A percentile compares a stretch with the other conserved stretches of the same genome.
Evolutionary conservation across 2,888 invertebrate species (phyloP).

Genomic region (Morinoia aosen): DNA sequence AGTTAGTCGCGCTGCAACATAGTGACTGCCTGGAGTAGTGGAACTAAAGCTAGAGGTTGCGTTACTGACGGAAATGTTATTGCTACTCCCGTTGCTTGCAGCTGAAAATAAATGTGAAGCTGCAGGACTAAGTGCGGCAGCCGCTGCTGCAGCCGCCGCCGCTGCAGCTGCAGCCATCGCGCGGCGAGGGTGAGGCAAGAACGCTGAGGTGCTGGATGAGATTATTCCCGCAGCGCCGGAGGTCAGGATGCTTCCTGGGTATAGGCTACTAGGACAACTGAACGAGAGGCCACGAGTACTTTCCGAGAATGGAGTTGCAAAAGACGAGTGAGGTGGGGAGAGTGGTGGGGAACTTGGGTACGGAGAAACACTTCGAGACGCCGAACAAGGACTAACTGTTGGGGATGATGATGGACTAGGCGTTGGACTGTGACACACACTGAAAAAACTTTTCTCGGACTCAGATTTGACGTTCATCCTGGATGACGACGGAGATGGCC

Average conservation of each 20-base stretch:
- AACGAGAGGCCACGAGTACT: conserved; percentile 14
- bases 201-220: conserved; percentile 36
- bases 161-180: conserved; percentile 45
- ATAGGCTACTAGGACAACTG: not conserved
- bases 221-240: conserved; percentile 10
- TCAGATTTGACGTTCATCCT: conserved; percentile 45
- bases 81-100: not conserved
- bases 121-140: conserved; percentile 29
- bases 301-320: not conserved
- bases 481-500: not conserved
- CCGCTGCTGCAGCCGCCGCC: not conserved
- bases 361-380: conserved; percentile 40
- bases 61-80: conserved; percentile 41
- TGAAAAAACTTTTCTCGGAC: conserved; percentile 43
- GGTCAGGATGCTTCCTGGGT: conserved; percentile 13
- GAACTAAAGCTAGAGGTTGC: conserved; percentile 43
- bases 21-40: conserved; percentile 34
- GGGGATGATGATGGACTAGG: conserved; percentile 16
- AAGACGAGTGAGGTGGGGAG: conserved; percentile 27
- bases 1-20: conserved; percentile 45
- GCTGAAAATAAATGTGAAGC: conserved; percentile 45
- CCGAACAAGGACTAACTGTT: not conserved
- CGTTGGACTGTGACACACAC: conserved; percentile 44
- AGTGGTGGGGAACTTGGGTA: conserved; percentile 49
- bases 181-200: conserved; percentile 40